phyloP scores from a whole-genome alignment of 2,797 vertebrate genomes.

The Tokudaia tokunoshimensis region DNA sequence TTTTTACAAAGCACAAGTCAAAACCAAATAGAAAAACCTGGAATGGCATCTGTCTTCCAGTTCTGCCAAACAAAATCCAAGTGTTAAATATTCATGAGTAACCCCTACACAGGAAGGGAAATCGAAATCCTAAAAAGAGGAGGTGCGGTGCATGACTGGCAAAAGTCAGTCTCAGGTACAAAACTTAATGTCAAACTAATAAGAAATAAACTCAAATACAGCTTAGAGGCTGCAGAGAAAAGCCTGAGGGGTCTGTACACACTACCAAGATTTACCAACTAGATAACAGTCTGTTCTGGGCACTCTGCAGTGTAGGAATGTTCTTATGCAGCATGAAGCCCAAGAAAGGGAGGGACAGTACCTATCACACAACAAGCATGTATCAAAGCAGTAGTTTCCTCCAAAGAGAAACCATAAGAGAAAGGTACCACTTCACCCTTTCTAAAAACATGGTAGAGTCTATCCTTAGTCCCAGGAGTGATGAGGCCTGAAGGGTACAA shows the following conservation, averaged over 20 bases:
- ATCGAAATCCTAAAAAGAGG: not conserved
- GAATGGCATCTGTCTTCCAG: slow-evolving; percentile 26
- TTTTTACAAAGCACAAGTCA: slow-evolving; percentile 65
- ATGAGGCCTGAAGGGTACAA: not conserved
- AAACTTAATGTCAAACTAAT: slow-evolving; percentile 12
- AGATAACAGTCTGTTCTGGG: not conserved
- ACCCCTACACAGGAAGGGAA: not conserved
- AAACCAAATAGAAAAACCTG: slow-evolving; percentile 59
- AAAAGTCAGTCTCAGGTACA: not conserved
- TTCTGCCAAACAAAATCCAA: slow-evolving; percentile 51
- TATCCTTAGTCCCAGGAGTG: not conserved
- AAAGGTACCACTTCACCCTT: not conserved
- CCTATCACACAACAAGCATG: not conserved
- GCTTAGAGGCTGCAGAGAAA: not conserved
- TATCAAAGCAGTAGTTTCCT: not conserved
- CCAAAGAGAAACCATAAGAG: not conserved
- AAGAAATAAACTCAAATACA: not conserved
- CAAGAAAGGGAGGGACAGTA: not conserved
- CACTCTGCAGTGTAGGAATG: not conserved
- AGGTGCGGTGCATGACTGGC: not conserved
- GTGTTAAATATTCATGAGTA: slow-evolving; percentile 2
- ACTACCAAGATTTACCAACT: not conserved
- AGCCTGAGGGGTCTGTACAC: too few species aligned
- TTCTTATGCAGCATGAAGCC: not conserved
- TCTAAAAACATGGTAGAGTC: not conserved